Base-by-base conservation (phyloP, 1,140 invertebrate species). In the silkworm (Bombyx mori) region DNA sequence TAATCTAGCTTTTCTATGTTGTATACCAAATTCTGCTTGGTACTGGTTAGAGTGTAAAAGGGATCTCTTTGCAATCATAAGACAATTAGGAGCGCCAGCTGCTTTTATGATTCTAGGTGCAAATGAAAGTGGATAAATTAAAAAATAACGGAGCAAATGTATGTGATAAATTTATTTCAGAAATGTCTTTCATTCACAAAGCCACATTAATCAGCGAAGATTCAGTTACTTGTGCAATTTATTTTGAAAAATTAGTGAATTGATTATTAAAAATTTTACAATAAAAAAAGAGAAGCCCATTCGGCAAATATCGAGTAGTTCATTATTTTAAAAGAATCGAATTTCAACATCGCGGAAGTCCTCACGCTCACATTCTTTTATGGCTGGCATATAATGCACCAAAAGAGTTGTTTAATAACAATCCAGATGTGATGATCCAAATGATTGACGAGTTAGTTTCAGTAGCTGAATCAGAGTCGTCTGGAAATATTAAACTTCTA, bases 281-380 rank as follows among this genome's bases (percentile, higher is more conserved):
- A 58, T 63, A 58, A 35, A 84, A 80, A 69, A 66, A 73, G 48
- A 9, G 10, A 49, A 69, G 66, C 68, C 60, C 75, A 18, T 83
- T 81, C 57, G 57, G 62, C 9, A 69, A 77, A 60, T 74, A 74
- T 65, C 44, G 54, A 35, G 60, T 84, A 43, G 6, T 68, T 0
- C 12, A 82, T 60, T 87, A 77, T 57, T 86, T 75, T 52, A 71
- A 68, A 70, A 55, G 75, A 68, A 80, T 83, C 63, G 87, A 84
- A 77, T 89, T 87, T 73, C 82, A 85, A 73, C 79, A 86, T 73
- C 68, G 73, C 60, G 89, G 79, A 18, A 69, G 69, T 61, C 63
- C 69, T 55, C 58, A 62, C 44, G 72, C 67, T 1, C 61, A 69
- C 56, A 69, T 66, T 43, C 50, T 65, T 50, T 8, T 55, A 18